Base-by-base conservation (phyloP, 2,797 vertebrate species). In the Pipistrellus nathusii region DNA sequence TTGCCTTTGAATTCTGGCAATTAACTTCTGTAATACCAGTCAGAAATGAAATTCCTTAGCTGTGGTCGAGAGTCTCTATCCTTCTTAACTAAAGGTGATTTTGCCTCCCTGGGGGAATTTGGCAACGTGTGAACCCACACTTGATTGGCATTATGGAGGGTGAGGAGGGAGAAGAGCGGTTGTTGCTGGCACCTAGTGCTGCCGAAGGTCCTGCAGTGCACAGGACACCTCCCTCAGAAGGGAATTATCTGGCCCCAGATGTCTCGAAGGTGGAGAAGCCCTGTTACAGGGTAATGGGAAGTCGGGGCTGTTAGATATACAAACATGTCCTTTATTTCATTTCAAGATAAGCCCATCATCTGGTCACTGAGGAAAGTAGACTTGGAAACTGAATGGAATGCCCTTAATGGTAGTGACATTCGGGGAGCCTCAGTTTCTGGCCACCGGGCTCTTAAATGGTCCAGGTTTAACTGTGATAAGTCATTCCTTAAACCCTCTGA, bases 391-490 rank as follows among this genome's bases (percentile, higher is more conserved):
- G 35, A 93, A 55, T 38, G 14, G 69, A 86, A 41, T 90, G 82
- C 89, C 55, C 30, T 64, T 76, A 27, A 69, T 86, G 44, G 84
- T 55, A 73, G 94, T 15, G 55, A 5, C 41, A 38, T 32, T 25
- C 44, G 55, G 30, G 14, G n/a, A 64, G 4, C 20, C 41, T 59
- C 4, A 0, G 48, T 35, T 71, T 91, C 55, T 53, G 82, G 83
- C 90, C 53, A 53, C 38, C 38, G 23, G 66, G 53, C 69, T 83
- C 41, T 66, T 87, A 80, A 71, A 44, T 35, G 72, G 78, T 64
- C 53, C 59, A 68, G 75, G 27, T 85, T 93, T 94, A 66, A 51
- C 75, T 87, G 27, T 82, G 77, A 95, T 87, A 90, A 92, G 71
- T 91, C 90, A 84, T 46, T 71, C 46, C 57, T 87, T 59, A 78